A percentile compares a stretch with the other conserved stretches of the same genome.
Conservation (phyloP, 2,888 invertebrate genomes). For the Alviniconcha strummeri region DNA sequence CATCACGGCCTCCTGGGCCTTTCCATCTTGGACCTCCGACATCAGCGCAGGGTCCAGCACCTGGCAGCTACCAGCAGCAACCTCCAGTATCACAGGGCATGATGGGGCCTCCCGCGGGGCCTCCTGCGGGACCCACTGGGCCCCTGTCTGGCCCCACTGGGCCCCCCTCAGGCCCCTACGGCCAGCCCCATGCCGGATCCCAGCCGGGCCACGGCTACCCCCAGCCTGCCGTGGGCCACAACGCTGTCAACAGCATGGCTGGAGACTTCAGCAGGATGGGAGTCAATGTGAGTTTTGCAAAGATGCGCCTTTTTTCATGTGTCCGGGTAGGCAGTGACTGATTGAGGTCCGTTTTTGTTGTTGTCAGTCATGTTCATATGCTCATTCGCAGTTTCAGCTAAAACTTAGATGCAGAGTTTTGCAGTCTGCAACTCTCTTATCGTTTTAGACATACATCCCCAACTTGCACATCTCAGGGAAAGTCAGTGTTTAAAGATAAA, state of each 20-base stretch:
- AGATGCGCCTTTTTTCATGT: no score
- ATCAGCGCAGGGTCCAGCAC: conserved; percentile 24
- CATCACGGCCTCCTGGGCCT: conserved; percentile 22
- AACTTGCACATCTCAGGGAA: no score
- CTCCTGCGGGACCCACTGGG: conserved; percentile 35
- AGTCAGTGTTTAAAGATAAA: no score
- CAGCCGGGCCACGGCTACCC: conserved; percentile 21
- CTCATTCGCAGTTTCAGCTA: neutral
- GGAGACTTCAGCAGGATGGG: conserved; percentile 35
- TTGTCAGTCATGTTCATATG: neutral
- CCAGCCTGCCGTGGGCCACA: conserved; percentile 1
- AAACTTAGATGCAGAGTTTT: neutral
- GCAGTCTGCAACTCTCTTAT: no score
- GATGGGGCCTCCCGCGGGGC: conserved; percentile 24
- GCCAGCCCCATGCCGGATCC: conserved; percentile 15
- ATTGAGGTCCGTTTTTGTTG: neutral
- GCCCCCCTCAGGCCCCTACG: conserved; percentile 26
- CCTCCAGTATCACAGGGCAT: conserved; percentile 8
- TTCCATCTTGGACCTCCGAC: conserved; percentile 17
- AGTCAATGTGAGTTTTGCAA: conserved; percentile 27
- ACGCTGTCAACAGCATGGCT: conserved; percentile 24
- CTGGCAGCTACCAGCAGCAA: neutral
- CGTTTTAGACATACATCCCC: no score
- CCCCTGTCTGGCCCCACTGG: conserved; percentile 24
- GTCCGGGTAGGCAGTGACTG: neutral